phyloP scores from a whole-genome alignment of 1,140 invertebrate genomes.

The Orchestia grillus region DNA sequence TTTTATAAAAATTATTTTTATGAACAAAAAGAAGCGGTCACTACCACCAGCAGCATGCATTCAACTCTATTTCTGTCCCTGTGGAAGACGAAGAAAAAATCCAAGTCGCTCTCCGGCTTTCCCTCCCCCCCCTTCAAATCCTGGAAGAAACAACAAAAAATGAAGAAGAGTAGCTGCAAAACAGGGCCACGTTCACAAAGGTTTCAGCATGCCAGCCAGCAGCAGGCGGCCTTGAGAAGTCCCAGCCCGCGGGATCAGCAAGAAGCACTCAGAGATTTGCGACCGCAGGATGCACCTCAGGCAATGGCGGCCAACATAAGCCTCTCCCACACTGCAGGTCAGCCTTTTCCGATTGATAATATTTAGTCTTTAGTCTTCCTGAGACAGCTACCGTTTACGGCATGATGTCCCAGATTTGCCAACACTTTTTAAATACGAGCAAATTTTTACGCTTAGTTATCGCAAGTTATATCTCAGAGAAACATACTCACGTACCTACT shows the following conservation, averaged over 20 bases:
- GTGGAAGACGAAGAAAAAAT: background rate
- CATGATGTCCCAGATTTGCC: background rate
- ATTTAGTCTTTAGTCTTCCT: background rate
- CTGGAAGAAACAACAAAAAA: background rate
- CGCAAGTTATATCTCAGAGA: too few relatives aligned
- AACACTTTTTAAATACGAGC: background rate
- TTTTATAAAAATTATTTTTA: background rate
- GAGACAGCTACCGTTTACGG: background rate
- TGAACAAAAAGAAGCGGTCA: background rate
- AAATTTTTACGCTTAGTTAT: background rate
- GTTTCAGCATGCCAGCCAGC: background rate
- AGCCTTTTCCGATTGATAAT: too few relatives aligned
- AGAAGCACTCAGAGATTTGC: background rate
- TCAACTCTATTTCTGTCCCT: background rate
- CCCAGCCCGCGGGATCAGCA: background rate
- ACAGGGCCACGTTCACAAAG: background rate
- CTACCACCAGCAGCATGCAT: background rate
- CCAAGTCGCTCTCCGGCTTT: background rate
- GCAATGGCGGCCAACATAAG: background rate
- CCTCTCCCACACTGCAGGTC: background rate
- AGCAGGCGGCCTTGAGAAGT: conserved; percentile 4
- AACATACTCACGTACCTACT: background rate
- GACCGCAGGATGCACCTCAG: background rate
- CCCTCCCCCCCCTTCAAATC: background rate
- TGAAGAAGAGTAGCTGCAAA: background rate